Evolutionary conservation across 2,797 vertebrate species (phyloP).

Genomic region (Avahi laniger): DNA sequence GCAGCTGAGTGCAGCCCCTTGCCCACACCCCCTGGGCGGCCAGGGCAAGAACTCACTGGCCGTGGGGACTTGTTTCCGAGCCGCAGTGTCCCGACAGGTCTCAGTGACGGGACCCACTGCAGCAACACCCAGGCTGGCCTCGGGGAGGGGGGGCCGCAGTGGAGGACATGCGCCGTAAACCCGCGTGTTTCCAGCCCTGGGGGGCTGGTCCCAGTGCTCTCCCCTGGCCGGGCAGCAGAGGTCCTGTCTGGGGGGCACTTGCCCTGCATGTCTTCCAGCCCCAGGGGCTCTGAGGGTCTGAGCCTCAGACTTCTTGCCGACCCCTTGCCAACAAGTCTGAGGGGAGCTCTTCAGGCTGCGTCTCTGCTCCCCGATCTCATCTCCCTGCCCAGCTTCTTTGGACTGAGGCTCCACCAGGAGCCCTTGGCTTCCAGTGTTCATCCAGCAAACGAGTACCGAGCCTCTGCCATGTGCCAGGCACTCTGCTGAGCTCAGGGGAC

Average conservation of each 20-base stretch:
- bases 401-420: background rate
- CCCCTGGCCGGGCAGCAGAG: background rate
- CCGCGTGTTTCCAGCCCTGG: rapidly evolving
- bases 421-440: background rate
- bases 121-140: too few species aligned
- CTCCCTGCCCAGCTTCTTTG: background rate
- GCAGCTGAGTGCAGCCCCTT: too few species aligned
- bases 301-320: background rate
- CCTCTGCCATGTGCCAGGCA: background rate
- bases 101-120: too few species aligned
- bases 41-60: rapidly evolving
- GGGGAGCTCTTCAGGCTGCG: too few species aligned
- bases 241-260: too few species aligned
- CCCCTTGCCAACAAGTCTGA: too few species aligned
- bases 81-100: background rate
- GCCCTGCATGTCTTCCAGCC: background rate
- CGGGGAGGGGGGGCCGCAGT: rapidly evolving
- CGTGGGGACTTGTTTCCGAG: rapidly evolving
- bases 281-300: background rate
- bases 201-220: background rate
- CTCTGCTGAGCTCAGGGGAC: background rate
- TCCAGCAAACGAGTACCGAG: background rate
- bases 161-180: rapidly evolving
- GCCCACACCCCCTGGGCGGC: rapidly evolving
- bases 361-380: background rate